Evolutionary conservation across 1,140 invertebrate species (phyloP).

Genomic region (Euura saliciscinereae): DNA sequence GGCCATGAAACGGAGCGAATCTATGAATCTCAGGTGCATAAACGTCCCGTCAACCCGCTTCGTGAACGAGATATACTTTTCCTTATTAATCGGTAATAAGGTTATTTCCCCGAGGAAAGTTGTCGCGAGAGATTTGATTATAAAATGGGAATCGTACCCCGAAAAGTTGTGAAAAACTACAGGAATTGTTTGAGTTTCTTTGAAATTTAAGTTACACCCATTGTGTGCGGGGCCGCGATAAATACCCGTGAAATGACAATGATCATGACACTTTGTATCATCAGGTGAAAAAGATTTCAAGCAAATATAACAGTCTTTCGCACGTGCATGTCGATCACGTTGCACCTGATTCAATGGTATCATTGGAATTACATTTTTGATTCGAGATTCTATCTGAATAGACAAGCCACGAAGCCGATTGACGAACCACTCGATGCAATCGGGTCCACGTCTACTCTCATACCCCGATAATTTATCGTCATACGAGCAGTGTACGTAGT

Average conservation of each 20-base stretch:
- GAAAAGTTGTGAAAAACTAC: conserved; percentile 39
- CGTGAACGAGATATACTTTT: conserved; percentile 32
- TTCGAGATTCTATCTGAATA: conserved; percentile 25
- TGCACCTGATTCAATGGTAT: conserved; percentile 15
- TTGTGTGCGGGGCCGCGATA: no score
- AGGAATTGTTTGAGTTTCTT: no score
- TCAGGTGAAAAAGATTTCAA: no score
- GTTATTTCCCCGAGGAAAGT: no score
- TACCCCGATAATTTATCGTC: conserved; percentile 38
- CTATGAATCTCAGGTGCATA: no score
- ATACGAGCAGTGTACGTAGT: conserved; percentile 44
- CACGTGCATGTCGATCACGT: background rate
- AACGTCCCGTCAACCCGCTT: conserved; percentile 18
- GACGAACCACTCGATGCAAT: conserved; percentile 39
- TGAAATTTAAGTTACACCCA: no score
- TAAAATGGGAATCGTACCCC: conserved; percentile 44
- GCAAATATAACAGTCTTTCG: no score
- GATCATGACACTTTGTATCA: no score
- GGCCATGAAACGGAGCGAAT: no score
- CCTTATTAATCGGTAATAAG: background rate
- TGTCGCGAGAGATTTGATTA: conserved; percentile 30
- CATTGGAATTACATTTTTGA: conserved; percentile 19
- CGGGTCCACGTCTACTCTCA: conserved; percentile 34
- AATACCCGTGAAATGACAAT: no score
- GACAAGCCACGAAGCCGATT: conserved; percentile 30